Evolutionary conservation across 2,888 invertebrate genomes (phyloP).

Genomic region (Mactromeris polynyma): DNA sequence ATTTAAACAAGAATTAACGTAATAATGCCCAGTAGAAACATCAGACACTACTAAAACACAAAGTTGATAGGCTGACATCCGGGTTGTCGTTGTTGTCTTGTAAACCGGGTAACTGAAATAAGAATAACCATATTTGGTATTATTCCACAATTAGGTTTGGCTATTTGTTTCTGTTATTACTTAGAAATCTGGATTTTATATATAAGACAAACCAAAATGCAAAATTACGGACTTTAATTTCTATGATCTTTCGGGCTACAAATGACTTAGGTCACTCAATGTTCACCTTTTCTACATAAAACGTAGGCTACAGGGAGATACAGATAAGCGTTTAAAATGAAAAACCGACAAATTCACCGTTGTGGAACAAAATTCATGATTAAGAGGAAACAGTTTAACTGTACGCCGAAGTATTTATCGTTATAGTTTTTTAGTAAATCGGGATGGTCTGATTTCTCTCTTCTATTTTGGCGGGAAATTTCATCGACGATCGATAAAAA

Average conservation of each 20-base stretch:
- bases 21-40: neutral
- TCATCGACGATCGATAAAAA: too few species aligned
- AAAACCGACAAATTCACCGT: too few species aligned
- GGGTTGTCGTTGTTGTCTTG: neutral
- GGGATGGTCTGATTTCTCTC: too few species aligned
- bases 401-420: too few species aligned
- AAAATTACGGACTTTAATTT: neutral
- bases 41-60: neutral
- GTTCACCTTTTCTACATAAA: neutral
- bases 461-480: too few species aligned
- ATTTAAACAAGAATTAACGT: too few species aligned
- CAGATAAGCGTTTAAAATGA: too few species aligned
- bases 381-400: too few species aligned
- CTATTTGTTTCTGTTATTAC: neutral
- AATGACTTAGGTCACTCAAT: neutral
- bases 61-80: conserved; percentile 1
- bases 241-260: neutral
- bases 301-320: too few species aligned
- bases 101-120: conserved; percentile 9
- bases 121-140: neutral
- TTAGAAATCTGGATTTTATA: neutral
- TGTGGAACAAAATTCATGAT: too few species aligned
- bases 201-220: neutral
- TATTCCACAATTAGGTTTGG: too few species aligned
- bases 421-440: too few species aligned